These are phyloP conservation scores for Autographa pulchrina DNA, from an alignment of 2,888 invertebrate species.

Conservation along the genomic window DNA sequence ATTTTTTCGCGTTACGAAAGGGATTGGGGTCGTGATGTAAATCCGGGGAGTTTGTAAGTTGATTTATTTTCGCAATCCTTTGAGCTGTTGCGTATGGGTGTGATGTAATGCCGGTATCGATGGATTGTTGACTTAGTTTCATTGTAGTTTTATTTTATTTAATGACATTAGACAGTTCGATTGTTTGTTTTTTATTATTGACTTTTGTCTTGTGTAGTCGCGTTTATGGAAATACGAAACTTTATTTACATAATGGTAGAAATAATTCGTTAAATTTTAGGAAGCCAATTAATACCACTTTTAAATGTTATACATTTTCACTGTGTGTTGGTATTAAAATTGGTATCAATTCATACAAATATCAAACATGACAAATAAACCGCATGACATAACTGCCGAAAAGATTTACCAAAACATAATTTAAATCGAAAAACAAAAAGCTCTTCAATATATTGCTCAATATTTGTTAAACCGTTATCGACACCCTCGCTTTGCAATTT, in stretches of 20 bases:
- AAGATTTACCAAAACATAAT: conserved; percentile 32
- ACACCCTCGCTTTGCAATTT: background rate
- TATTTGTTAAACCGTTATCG: background rate
- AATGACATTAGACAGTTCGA: too few relatives aligned
- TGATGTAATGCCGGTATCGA: background rate
- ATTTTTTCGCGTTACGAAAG: conserved; percentile 41
- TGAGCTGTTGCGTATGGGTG: background rate
- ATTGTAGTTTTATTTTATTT: background rate
- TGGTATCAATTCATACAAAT: background rate
- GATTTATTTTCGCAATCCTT: conserved; percentile 16
- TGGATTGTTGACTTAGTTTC: background rate
- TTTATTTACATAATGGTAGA: too few relatives aligned
- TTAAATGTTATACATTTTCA: background rate
- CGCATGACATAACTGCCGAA: conserved; percentile 8
- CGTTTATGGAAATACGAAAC: too few relatives aligned
- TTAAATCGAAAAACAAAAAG: conserved; percentile 39
- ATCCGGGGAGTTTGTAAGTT: conserved; percentile 16
- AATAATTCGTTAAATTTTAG: too few relatives aligned
- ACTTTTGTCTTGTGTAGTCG: too few relatives aligned
- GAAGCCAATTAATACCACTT: background rate
- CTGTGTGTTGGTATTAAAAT: background rate
- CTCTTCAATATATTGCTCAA: background rate
- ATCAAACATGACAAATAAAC: background rate
- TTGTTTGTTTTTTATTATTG: too few relatives aligned
- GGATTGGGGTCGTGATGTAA: conserved; percentile 13